Evolutionary conservation across 2,888 invertebrate genomes (phyloP), one percentile per base, ranked within the genome.

Genomic region (Rugalucina vietnamica): DNA sequence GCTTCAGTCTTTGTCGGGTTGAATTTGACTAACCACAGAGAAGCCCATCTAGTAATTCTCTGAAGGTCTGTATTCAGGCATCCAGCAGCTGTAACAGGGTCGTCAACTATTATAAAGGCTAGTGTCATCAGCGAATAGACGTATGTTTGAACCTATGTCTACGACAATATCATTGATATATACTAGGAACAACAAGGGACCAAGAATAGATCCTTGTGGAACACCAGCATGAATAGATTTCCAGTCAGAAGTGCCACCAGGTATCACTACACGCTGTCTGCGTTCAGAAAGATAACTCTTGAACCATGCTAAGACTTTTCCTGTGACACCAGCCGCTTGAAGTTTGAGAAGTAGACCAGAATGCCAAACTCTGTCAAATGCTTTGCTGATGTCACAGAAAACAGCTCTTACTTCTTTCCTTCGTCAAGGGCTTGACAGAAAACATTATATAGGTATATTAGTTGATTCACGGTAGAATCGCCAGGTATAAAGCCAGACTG

Each of bases 321-420:
- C 79, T 8, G 34, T 39, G 2, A 79, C 39, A 4, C 76, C 76
- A 70, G 24, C 32, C 24, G 24, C 12, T 71, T 50, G 4, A 10
- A 76, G 37, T 71, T 81, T 81, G 10, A 43, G 65, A 21, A 85
- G 27, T 24, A 85, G 74, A 5, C 73, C 82, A 14, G 24, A 39
- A 49, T 79, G 77, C 76, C 80, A 76, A 18, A 82, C 78, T 49
- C 74, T 72, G 54, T 86, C 86, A 73, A 86, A 86, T 21, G 86
- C 83, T 36, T 86, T 83, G 24, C 75, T 75, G 12, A 83, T 81
- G 39, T 86, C 83, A 54, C 60, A 81, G 60, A 81, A 84, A 24
- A 83, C 65, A 34, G 74, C 73, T 69, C 81, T 29, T 5, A 86
- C 76, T 57, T 86, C 81, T 73, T 71, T 12, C 76, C 81, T 34